phyloP scores from a whole-genome alignment of 1,140 invertebrate species.

The Diachasma alloeum region DNA sequence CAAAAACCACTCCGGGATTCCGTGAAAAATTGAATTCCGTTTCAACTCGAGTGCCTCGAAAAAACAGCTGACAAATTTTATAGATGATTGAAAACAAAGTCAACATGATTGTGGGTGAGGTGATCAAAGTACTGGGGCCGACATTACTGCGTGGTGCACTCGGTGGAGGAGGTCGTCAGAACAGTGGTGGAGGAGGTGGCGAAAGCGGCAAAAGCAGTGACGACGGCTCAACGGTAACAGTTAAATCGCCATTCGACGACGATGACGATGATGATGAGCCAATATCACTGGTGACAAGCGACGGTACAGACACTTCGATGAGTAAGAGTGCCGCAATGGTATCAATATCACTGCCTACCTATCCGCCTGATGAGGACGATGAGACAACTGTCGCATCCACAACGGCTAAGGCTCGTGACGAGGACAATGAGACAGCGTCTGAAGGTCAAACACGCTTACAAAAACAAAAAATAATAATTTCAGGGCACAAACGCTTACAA shows the following conservation, averaged over 20 bases:
- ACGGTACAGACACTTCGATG: neutral
- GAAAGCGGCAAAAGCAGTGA: conserved; percentile 36
- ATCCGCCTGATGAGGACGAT: conserved; percentile 63
- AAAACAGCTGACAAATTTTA: conserved; percentile 49
- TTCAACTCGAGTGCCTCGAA: neutral
- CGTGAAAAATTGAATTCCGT: neutral
- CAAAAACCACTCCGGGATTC: neutral
- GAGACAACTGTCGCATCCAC: conserved; percentile 42
- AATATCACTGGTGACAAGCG: neutral
- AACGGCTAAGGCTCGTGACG: neutral
- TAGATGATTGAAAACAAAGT: conserved; percentile 83
- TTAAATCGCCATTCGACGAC: conserved; percentile 53
- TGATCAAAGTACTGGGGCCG: conserved; percentile 75
- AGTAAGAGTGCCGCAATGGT: conserved; percentile 40
- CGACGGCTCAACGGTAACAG: conserved; percentile 48
- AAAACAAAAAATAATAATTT: neutral
- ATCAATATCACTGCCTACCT: conserved; percentile 64
- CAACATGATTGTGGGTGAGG: conserved; percentile 73
- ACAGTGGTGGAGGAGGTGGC: conserved; percentile 47
- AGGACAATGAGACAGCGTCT: conserved; percentile 26
- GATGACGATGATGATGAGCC: conserved; percentile 39
- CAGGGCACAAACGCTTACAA: conserved; percentile 3
- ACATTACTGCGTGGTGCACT: conserved; percentile 69
- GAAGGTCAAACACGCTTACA: neutral
- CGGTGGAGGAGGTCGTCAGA: conserved; percentile 61